A percentile compares a stretch with the other conserved stretches of the same genome.
Evolutionary conservation across 2,113 vertebrate species (phyloP).

Genomic region (Tylochromis polylepis): DNA sequence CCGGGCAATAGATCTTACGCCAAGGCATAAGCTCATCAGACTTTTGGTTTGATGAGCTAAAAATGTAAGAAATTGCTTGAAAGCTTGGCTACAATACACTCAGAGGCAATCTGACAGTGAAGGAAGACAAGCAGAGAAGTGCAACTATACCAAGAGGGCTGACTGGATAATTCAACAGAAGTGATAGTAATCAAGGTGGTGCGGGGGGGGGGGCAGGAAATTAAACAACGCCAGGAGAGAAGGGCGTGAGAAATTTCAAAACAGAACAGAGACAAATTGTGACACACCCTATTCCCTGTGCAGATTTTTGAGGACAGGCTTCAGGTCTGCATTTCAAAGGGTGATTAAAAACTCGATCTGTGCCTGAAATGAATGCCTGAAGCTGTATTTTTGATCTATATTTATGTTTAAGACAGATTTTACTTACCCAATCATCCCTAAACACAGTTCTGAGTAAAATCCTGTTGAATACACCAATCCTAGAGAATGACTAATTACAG

Average conservation of each 20-base stretch:
- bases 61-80: background rate
- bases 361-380: background rate
- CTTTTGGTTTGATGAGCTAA: background rate
- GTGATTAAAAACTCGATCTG: background rate
- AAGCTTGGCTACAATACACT: background rate
- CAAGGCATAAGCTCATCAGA: background rate
- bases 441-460: background rate
- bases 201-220: background rate
- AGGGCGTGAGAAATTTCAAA: background rate
- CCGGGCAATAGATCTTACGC: background rate
- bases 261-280: background rate
- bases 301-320: background rate
- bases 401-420: background rate
- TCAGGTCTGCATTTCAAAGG: background rate
- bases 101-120: background rate
- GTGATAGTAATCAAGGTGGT: background rate
- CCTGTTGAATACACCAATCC: background rate
- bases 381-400: background rate
- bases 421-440: background rate
- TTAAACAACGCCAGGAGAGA: background rate
- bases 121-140: background rate
- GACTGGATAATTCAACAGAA: background rate
- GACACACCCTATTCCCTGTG: background rate
- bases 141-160: background rate
- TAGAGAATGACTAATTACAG: background rate